Conservation (phyloP, 2,888 invertebrate species). For the Cerastis rubricosa region DNA sequence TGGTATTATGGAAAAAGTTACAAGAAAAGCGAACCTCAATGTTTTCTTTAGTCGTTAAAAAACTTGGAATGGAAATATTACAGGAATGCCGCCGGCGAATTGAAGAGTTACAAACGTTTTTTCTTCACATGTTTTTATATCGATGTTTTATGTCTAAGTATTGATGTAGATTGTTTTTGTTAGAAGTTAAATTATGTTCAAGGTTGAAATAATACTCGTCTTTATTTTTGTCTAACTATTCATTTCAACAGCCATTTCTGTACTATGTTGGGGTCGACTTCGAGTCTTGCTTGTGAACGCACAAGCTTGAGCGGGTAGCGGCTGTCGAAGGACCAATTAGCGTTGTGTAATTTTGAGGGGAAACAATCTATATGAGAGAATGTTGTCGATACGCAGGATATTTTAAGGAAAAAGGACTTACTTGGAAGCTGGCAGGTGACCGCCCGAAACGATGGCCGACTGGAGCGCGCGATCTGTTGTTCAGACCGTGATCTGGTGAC, state of each 20-base stretch:
- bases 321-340: too few relatives aligned
- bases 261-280: neutral
- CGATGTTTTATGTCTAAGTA: constrained; percentile 25
- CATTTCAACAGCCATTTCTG: neutral
- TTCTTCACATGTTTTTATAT: constrained; percentile 27
- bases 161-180: constrained; percentile 37
- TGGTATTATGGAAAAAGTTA: constrained; percentile 56
- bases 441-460: too few relatives aligned
- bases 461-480: too few relatives aligned
- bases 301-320: too few relatives aligned
- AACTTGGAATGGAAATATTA: constrained; percentile 55
- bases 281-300: too few relatives aligned
- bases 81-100: constrained; percentile 47
- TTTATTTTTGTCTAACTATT: neutral
- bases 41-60: constrained; percentile 59
- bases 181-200: neutral
- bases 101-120: constrained; percentile 14
- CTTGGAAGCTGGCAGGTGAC: too few relatives aligned
- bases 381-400: too few relatives aligned
- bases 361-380: too few relatives aligned
- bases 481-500: too few relatives aligned
- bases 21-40: constrained; percentile 26
- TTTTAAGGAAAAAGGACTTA: too few relatives aligned
- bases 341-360: too few relatives aligned
- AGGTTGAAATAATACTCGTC: neutral